Base-by-base conservation (phyloP, 1,140 invertebrate species). In the Lasaia peninsularis region DNA sequence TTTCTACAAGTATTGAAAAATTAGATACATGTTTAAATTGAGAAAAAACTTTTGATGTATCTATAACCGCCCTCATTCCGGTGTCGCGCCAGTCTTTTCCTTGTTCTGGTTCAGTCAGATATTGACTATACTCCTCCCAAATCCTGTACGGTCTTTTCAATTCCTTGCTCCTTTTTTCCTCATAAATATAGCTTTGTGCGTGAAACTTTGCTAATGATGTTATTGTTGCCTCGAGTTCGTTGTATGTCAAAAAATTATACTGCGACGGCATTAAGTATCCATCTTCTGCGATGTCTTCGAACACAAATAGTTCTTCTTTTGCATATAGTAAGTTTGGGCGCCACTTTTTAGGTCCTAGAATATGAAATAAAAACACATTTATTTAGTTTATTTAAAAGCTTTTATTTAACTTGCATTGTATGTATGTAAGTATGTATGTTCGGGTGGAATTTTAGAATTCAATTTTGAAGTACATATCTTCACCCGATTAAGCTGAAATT, bases 191-290 rank as follows among this genome's bases (percentile, higher is more conserved):
- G 1, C 90, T 91, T 8, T 90, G 84, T 0, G 91, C 90, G 63
- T 93, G 92, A 63, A 92, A 65, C 51, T 73, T 88, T 1, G 92
- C 92, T 44, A 93, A 53, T 0, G 88, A 71, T 58, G 86, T 83
- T 0, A 93, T 67, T 10, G 77, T 82, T 1, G 91, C 83, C n/a
- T 78, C 74, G 8, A 92, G 63, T 54, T 91, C 87, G 8, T 90
- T 78, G 53, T 88, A 81, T n/a, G 83, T 65, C 2, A 92, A 75
- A 11, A 68, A 71, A 18, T 61, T 54, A 7, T 60, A 44, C 31
- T 79, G 56, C 49, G 61, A 12, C 2, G 79, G 76, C 76, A 86
- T 80, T 32, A 53, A 54, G 35, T 87, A 87, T 14, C 79, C 82
- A 0, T 69, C 11, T 53, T 71, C 35, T 4, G 67, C 65, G 10